phyloP scores from a whole-genome alignment of 2,888 invertebrate species.

The Thymelicus acteon region DNA sequence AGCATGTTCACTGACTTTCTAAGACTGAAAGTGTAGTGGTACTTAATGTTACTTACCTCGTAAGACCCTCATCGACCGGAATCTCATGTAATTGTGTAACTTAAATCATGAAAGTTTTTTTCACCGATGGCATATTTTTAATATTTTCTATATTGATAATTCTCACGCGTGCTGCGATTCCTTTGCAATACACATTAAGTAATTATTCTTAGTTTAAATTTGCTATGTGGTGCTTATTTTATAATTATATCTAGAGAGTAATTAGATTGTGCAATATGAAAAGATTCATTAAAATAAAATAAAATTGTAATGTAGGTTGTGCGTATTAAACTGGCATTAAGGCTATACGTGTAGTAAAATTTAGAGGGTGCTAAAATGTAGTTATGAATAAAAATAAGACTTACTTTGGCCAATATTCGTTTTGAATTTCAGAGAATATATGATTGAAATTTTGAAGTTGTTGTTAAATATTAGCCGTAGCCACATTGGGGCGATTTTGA shows the following conservation, averaged over 20 bases:
- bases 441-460: too few species aligned
- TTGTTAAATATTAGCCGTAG: too few species aligned
- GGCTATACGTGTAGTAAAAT: neutral
- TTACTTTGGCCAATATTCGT: neutral
- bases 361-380: slow-evolving; percentile 2
- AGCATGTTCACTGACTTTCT: slow-evolving; percentile 44
- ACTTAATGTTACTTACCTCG: slow-evolving; percentile 27
- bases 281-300: neutral
- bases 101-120: neutral
- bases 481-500: too few species aligned
- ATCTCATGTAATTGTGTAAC: slow-evolving; percentile 4
- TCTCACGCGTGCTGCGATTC: slow-evolving; percentile 7
- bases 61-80: neutral
- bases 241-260: slow-evolving; percentile 3
- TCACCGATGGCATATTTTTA: neutral
- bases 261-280: slow-evolving; percentile 14
- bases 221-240: slow-evolving; percentile 17
- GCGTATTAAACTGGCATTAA: neutral
- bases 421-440: neutral
- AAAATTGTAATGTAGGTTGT: slow-evolving; percentile 1
- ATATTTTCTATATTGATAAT: slow-evolving; percentile 3
- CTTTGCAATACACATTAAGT: slow-evolving; percentile 6
- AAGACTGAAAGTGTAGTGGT: slow-evolving; percentile 51
- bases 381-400: neutral
- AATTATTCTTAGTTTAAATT: slow-evolving; percentile 5